Evolutionary conservation across 2,888 invertebrate species (phyloP).

Genomic region (Hirtodrosophila histrioides): DNA sequence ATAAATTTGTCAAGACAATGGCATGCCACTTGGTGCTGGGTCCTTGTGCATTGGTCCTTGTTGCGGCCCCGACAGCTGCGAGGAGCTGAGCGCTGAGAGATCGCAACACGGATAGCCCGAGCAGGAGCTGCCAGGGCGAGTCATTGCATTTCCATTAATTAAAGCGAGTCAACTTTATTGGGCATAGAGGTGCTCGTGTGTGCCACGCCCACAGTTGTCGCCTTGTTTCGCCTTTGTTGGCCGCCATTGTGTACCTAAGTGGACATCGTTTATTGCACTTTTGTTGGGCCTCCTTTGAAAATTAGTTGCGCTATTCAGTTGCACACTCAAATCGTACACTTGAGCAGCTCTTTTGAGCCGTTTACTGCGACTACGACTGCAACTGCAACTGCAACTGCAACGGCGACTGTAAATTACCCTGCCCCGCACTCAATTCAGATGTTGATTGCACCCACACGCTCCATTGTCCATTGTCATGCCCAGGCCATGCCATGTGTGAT

Average conservation of each 20-base stretch:
- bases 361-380: conserved; percentile 33
- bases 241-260: conserved; percentile 68
- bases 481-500: conserved; percentile 49
- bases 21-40: conserved; percentile 11
- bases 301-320: conserved; percentile 79
- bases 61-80: conserved; percentile 41
- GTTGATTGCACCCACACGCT: conserved; percentile 76
- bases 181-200: conserved; percentile 26
- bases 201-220: conserved; percentile 57
- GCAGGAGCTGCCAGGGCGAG: conserved; percentile 27
- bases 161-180: conserved; percentile 70
- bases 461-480: conserved; percentile 49
- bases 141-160: conserved; percentile 79
- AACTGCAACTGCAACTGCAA: conserved; percentile 28
- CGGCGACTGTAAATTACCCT: conserved; percentile 62
- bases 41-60: conserved; percentile 1
- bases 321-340: conserved; percentile 13
- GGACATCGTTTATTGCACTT: conserved; percentile 78
- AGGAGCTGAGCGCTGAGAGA: conserved; percentile 34
- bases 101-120: conserved; percentile 57
- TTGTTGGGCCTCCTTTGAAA: conserved; percentile 74
- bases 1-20: conserved; percentile 75
- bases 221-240: conserved; percentile 52
- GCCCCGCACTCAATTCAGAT: conserved; percentile 44
- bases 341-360: conserved; percentile 14